Evolutionary conservation across 2,113 vertebrate species (phyloP).

Genomic region (Burhinus oedicnemus): DNA sequence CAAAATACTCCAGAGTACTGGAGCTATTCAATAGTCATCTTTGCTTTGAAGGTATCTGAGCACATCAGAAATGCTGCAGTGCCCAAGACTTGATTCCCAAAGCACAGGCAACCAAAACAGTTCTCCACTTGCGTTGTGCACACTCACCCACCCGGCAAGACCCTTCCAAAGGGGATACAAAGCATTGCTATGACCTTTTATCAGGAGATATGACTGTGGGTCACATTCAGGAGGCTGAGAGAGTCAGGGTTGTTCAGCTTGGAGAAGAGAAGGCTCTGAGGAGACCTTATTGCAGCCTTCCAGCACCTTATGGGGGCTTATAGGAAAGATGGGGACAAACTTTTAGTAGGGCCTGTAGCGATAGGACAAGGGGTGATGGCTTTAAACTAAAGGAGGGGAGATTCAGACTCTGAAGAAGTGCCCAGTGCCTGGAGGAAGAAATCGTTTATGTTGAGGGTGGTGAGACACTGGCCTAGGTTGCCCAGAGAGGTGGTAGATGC

Average conservation of each 20-base stretch:
- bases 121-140: background rate
- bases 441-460: background rate
- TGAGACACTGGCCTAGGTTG: background rate
- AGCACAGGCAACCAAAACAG: background rate
- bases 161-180: background rate
- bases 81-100: background rate
- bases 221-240: background rate
- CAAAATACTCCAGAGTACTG: background rate
- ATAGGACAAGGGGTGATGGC: background rate
- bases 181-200: background rate
- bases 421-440: background rate
- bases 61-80: background rate
- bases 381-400: background rate
- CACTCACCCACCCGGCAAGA: rapidly evolving
- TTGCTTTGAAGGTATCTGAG: background rate
- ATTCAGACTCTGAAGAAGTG: background rate
- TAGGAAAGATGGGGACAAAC: background rate
- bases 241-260: background rate
- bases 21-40: background rate
- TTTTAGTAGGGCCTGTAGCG: too few species aligned
- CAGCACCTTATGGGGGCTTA: background rate
- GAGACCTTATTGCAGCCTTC: background rate
- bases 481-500: background rate
- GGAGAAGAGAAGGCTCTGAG: background rate
- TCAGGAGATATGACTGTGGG: background rate